Conservation (phyloP, 2,888 invertebrate species). For the Furcula furcula region DNA sequence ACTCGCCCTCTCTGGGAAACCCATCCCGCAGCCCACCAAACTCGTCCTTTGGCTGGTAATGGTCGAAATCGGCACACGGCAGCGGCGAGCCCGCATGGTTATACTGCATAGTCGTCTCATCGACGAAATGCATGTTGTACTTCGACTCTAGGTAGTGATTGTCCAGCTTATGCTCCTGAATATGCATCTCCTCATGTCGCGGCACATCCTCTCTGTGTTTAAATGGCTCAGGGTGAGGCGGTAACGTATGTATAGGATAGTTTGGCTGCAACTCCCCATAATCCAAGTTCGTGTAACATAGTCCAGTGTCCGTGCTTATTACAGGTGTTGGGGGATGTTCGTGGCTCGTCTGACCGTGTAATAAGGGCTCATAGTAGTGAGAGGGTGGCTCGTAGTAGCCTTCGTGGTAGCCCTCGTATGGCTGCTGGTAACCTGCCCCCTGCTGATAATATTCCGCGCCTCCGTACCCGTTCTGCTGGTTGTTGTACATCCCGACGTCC, state of each 20-base stretch:
- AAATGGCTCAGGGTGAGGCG: constrained; percentile 76
- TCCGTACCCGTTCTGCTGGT: constrained; percentile 82
- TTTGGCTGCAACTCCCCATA: constrained; percentile 81
- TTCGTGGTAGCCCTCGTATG: constrained; percentile 71
- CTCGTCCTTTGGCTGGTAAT: constrained; percentile 85
- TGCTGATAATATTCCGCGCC: constrained; percentile 79
- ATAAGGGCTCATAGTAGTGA: constrained; percentile 77
- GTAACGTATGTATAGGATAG: constrained; percentile 78
- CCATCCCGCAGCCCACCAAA: constrained; percentile 64
- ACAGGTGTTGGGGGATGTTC: constrained; percentile 83
- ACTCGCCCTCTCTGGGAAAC: constrained; percentile 58
- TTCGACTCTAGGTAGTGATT: constrained; percentile 77
- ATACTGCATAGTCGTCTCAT: constrained; percentile 69
- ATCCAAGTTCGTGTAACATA: constrained; percentile 95
- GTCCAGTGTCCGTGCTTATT: constrained; percentile 91
- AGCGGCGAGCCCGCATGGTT: constrained; percentile 66
- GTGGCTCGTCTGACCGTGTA: constrained; percentile 65
- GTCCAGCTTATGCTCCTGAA: constrained; percentile 70
- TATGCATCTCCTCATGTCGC: constrained; percentile 72
- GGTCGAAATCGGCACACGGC: constrained; percentile 82
- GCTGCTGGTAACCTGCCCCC: constrained; percentile 66
- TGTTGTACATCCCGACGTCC: constrained; percentile 91
- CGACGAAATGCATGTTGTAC: constrained; percentile 78
- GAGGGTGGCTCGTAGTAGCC: constrained; percentile 72
- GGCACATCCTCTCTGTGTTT: constrained; percentile 82